phyloP scores from a whole-genome alignment of 2,113 vertebrate species.

The Taurulus bubalis region DNA sequence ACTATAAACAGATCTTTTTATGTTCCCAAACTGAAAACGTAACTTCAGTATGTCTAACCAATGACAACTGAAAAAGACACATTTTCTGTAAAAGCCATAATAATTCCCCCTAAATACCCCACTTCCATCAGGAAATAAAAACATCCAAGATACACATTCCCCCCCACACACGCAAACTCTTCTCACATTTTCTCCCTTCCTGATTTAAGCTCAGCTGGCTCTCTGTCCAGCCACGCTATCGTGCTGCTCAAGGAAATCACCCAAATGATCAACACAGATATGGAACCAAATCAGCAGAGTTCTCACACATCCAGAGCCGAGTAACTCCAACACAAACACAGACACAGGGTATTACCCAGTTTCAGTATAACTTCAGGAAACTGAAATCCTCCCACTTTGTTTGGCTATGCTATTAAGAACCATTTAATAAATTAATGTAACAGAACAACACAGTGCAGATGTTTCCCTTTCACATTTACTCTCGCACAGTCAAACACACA shows the following conservation, averaged over 20 bases:
- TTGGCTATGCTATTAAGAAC: background rate
- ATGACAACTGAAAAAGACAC: slow-evolving; percentile 16
- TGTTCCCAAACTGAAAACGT: slow-evolving; percentile 2
- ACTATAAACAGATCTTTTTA: background rate
- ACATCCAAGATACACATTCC: slow-evolving; percentile 41
- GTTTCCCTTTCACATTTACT: slow-evolving; percentile 5
- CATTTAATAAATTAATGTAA: background rate
- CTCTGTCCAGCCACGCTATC: background rate
- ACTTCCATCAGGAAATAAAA: slow-evolving; percentile 57
- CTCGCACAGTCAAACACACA: background rate
- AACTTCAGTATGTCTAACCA: slow-evolving; percentile 21
- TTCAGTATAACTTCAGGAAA: background rate
- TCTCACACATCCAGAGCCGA: slow-evolving; percentile 15
- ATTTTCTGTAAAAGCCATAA: slow-evolving; percentile 39
- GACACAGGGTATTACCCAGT: slow-evolving; percentile 28
- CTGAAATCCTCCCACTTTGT: slow-evolving; percentile 1
- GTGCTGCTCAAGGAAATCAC: slow-evolving; percentile 29
- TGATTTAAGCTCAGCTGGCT: slow-evolving; percentile 15
- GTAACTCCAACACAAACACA: slow-evolving; percentile 27
- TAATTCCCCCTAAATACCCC: slow-evolving; percentile 21
- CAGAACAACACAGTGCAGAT: background rate
- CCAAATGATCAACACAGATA: slow-evolving; percentile 42
- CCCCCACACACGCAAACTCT: slow-evolving; percentile 15
- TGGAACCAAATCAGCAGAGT: slow-evolving; percentile 34
- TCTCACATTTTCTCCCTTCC: slow-evolving; percentile 11